Base-by-base conservation (phyloP, 2,113 vertebrate genomes). In the Chloebia gouldiae region DNA sequence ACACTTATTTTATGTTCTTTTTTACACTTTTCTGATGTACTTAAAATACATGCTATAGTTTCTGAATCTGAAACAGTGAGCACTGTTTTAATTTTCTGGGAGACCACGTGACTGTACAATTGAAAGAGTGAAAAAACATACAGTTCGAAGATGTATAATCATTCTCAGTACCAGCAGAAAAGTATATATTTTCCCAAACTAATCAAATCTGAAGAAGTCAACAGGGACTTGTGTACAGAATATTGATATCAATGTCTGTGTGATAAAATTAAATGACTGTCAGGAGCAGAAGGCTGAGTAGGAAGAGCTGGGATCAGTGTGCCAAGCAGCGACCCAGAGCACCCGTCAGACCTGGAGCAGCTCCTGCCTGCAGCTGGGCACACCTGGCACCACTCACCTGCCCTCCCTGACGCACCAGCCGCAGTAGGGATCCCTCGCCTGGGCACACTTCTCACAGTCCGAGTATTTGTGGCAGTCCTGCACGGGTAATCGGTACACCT, bases 401-500 rank as follows among this genome's bases (percentile, higher is more conserved):
- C 98, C 98, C 96, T 99, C 98, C 33, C 98, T 78, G 21, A 99
- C 99, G 19, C 99, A 99, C 99, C 99, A 99, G 96, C 99, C 99
- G 4, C 99, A 99, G 98, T 99, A 99, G 0, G 99, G 99, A 71
- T 99, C 99, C 92, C 95, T 97, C 2, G 98, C 98, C 6, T 96
- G 72, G 10, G 97, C 87, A 57, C 99, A 99, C 68, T 98, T 98
- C 3, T 95, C 86, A 33, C 99, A 99, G 97, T 97, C 97, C 0
- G 53, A 91, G 76, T 98, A 98, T n/a, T 95, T 97, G 47, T 97
- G 90, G 89, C 99, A 99, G 49, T 98, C 97, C 97, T 99, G 99
- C 53, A 99, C 99, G 0, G 99, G 98, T 3, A 99, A 93, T 51
- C 97, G 98, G 80, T 97, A 95, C 24, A 98, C 98, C 98, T 98